Percentiles rank a stretch among this genome's conserved stretches.
These are phyloP conservation scores for Argentina silus DNA, from an alignment of 2,797 vertebrate genomes.

Conservation along the genomic window DNA sequence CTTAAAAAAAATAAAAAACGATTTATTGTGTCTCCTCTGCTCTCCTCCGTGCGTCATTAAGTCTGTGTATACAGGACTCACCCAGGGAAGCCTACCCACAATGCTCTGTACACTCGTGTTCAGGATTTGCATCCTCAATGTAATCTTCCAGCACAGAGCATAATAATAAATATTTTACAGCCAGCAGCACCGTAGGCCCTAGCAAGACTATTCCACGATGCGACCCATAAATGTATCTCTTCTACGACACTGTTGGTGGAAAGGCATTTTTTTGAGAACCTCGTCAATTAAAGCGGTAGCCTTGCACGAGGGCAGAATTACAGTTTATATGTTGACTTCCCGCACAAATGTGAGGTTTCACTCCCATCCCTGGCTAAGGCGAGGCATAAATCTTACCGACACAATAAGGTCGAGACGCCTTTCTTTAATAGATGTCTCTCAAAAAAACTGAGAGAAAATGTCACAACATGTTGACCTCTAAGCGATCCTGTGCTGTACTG, in stretches of 20 bases:
- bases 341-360: not conserved
- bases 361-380: not conserved
- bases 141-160: slow-evolving; percentile 11
- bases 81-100: slow-evolving; percentile 7
- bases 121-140: slow-evolving; percentile 6
- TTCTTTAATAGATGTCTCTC: not conserved
- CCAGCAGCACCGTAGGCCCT: no score
- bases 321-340: slow-evolving; percentile 11
- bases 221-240: slow-evolving; percentile 6
- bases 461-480: not conserved
- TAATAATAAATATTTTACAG: slow-evolving; percentile 10
- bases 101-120: not conserved
- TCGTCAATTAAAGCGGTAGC: slow-evolving; percentile 5
- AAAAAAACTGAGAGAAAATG: not conserved
- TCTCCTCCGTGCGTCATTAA: not conserved
- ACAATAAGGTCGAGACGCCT: not conserved
- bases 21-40: not conserved
- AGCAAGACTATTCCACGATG: not conserved
- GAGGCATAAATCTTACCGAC: slow-evolving; percentile 2
- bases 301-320: not conserved
- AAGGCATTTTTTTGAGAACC: slow-evolving; percentile 8
- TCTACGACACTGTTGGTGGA: slow-evolving; percentile 9
- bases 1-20: no score
- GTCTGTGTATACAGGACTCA: slow-evolving; percentile 6
- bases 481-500: not conserved